These are phyloP conservation scores for Nasonia longicornis DNA, from an alignment of 1,140 invertebrate species.

Conservation along the genomic window DNA sequence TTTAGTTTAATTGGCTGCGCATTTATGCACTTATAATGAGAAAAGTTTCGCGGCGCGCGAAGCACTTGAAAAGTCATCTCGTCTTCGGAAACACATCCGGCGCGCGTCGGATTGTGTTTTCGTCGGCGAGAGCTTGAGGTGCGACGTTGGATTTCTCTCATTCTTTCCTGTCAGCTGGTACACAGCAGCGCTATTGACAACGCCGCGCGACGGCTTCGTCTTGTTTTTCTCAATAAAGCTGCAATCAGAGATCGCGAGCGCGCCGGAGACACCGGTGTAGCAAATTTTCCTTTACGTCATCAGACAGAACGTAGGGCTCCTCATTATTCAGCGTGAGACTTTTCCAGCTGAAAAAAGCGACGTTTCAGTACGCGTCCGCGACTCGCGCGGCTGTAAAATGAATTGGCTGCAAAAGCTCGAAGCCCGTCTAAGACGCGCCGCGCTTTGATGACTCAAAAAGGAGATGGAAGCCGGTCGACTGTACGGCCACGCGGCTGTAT, in stretches of 20 bases:
- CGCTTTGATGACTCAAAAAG: conserved; percentile 40
- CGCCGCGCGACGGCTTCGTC: background rate
- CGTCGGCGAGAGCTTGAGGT: background rate
- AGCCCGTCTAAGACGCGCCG: background rate
- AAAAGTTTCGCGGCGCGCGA: conserved; percentile 54
- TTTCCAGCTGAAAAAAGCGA: background rate
- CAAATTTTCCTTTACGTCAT: conserved; percentile 7
- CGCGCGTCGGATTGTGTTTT: conserved; percentile 21
- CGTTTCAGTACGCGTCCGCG: conserved; percentile 5
- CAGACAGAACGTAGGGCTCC: background rate
- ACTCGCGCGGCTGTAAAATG: conserved; percentile 5
- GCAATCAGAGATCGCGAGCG: background rate
- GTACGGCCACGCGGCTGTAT: no score
- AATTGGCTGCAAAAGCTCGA: conserved; percentile 37
- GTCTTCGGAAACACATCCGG: conserved; percentile 24
- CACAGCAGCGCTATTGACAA: background rate
- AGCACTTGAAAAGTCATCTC: conserved; percentile 27
- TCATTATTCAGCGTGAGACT: conserved; percentile 7
- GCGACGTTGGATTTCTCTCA: background rate
- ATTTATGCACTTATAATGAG: conserved; percentile 60
- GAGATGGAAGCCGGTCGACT: background rate
- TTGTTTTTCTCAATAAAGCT: conserved; percentile 5
- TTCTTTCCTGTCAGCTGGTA: background rate
- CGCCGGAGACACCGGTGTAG: background rate
- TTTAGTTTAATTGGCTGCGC: conserved; percentile 61